These are phyloP conservation scores for Platysteira castanea DNA, from an alignment of 2,113 vertebrate species.

Conservation along the genomic window DNA sequence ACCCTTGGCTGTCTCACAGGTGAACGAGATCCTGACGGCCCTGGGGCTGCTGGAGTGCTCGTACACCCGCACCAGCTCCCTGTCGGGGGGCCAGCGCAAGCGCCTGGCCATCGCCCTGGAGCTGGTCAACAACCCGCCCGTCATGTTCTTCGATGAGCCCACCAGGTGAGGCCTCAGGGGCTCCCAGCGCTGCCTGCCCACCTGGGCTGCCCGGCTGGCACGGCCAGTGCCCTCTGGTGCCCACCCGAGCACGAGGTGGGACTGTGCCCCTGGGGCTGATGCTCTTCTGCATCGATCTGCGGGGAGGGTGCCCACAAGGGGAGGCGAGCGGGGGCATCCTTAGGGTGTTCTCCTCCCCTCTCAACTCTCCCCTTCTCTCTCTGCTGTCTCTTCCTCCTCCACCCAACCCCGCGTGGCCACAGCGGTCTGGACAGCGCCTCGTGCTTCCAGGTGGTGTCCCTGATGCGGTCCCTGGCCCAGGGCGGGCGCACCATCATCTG, in stretches of 20 bases:
- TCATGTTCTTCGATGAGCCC: constrained; percentile 99
- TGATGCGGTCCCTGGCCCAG: constrained; percentile 93
- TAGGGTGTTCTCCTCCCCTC: not conserved
- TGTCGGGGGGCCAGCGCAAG: constrained; percentile 94
- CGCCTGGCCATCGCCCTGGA: constrained; percentile 94
- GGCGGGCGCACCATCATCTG: constrained; percentile 97
- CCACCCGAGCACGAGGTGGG: not conserved
- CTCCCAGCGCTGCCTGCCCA: not conserved
- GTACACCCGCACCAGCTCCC: constrained; percentile 86
- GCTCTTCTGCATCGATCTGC: accelerated
- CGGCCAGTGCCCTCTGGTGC: not conserved
- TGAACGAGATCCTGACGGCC: constrained; percentile 95
- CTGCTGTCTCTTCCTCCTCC: not conserved
- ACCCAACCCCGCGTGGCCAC: not conserved
- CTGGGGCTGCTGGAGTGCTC: constrained; percentile 91
- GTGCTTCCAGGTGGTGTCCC: constrained; percentile 96
- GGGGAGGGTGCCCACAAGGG: not conserved
- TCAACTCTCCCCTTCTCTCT: not conserved
- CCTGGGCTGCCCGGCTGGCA: not conserved
- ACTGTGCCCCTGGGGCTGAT: not conserved
- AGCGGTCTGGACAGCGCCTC: constrained; percentile 96
- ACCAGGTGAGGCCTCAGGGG: constrained; percentile 80
- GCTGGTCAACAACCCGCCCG: constrained; percentile 95
- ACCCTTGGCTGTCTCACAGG: constrained; percentile 63
- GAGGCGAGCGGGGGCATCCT: not conserved